Conservation (phyloP, 2,888 invertebrate species). For the Coelopa pilipes region DNA sequence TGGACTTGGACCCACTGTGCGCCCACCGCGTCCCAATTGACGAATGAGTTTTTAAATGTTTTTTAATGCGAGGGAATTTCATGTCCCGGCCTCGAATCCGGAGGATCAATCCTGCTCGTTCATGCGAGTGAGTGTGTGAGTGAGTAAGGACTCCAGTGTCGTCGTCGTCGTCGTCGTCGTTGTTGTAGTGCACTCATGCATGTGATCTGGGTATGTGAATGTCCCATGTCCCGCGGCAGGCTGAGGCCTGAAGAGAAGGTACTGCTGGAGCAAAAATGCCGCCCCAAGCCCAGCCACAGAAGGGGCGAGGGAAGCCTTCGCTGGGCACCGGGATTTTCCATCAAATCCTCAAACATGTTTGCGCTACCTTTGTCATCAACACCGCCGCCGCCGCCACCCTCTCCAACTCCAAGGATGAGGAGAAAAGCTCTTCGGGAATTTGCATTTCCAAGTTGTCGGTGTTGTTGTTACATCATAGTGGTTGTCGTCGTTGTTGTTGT, state of each 20-base stretch:
- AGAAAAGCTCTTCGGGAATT: constrained; percentile 22
- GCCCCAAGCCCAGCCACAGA: background rate
- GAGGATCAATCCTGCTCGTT: too few relatives aligned
- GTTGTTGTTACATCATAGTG: background rate
- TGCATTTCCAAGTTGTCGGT: constrained; percentile 30
- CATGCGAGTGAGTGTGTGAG: background rate
- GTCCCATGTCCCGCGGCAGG: constrained; percentile 28
- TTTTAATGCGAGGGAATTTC: constrained; percentile 27
- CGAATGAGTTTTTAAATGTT: constrained; percentile 38
- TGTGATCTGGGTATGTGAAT: constrained; percentile 10
- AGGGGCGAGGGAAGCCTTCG: too few relatives aligned
- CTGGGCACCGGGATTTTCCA: background rate
- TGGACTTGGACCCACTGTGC: background rate
- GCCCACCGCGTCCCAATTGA: constrained; percentile 9
- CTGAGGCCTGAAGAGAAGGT: background rate
- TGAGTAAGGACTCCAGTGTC: background rate
- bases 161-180: background rate
- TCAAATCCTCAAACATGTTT: constrained; percentile 26
- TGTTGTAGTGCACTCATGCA: constrained; percentile 7
- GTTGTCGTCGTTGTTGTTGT: background rate
- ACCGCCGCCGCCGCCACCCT: too few relatives aligned
- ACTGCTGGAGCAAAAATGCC: constrained; percentile 14
- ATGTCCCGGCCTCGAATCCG: background rate
- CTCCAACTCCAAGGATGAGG: background rate
- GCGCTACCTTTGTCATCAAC: constrained; percentile 5